Evolutionary conservation across 2,113 vertebrate species (phyloP), one percentile per base, ranked within the genome.

Genomic region (Rostratula benghalensis): DNA sequence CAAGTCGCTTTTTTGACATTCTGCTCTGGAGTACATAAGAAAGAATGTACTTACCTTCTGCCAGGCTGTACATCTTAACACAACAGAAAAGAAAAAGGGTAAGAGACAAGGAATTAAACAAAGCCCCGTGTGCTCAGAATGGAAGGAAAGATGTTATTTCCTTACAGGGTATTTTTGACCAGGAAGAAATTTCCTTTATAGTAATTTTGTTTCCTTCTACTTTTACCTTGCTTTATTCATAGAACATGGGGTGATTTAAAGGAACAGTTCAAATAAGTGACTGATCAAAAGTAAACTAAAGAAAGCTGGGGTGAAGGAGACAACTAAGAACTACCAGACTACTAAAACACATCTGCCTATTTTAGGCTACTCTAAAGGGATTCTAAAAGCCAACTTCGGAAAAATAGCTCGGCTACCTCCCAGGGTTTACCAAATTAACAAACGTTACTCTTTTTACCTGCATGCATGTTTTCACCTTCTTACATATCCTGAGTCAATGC

Each of bases 391-490:
- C 87, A 88, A 45, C 73, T 83, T 90, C 35, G 75, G 75, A 86
- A 64, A 74, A 18, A 39, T 0, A 74, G 45, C 59, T 87, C 12
- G 5, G 76, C 59, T 91, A 87, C 41, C 19, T 60, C 39, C 57
- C 48, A 85, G 54, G 46, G 30, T 77, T 14, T 37, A 31, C 77
- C 92, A 89, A 71, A 91, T 69, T 84, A 93, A 81, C 17, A 75
- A 89, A 87, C 74, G 22, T 35, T 54, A 74, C 27, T 53, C 27
- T 76, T 93, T 95, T 95, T 95, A 96, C 87, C 96, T 97, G 91
- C 22, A 73, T 48, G 70, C 27, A 68, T n/a, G 84, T 56, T 91
- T 83, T 85, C 65, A 79, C 57, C 74, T 94, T 93, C 91, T 83
- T 21, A 84, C 15, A 73, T 24, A 69, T 69, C 48, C 53, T 89